Conservation (phyloP, 2,797 vertebrate species). For the Tragopan temminckii region DNA sequence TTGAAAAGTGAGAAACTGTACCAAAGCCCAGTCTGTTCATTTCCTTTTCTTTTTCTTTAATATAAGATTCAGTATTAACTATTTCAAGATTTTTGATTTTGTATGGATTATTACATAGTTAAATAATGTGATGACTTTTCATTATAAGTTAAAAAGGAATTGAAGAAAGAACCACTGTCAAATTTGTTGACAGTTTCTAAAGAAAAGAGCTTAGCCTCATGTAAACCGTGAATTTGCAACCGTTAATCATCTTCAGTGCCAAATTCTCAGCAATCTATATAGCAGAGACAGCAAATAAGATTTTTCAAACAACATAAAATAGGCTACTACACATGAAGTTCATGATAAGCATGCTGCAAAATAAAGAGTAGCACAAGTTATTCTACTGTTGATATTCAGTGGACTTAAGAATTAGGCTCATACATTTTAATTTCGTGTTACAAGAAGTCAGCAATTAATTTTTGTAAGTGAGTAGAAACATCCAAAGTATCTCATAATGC, state of each 20-base stretch:
- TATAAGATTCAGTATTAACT: not conserved
- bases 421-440: slow-evolving; percentile 71
- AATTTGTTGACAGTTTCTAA: slow-evolving; percentile 4
- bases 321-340: slow-evolving; percentile 27
- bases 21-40: not conserved
- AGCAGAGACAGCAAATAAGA: slow-evolving; percentile 42
- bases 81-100: not conserved
- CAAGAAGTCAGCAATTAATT: slow-evolving; percentile 74
- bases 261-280: slow-evolving; percentile 29
- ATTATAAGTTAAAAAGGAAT: not conserved
- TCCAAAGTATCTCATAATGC: slow-evolving; percentile 60
- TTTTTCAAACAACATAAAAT: slow-evolving; percentile 32
- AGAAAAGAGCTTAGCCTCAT: slow-evolving; percentile 1
- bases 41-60: not conserved
- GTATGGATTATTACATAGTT: not conserved
- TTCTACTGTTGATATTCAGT: slow-evolving; percentile 48
- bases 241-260: not conserved
- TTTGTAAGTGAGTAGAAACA: slow-evolving; percentile 67
- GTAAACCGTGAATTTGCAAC: not conserved
- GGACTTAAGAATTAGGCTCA: slow-evolving; percentile 59
- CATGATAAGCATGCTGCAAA: slow-evolving; percentile 54
- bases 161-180: slow-evolving; percentile 1
- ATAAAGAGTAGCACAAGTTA: slow-evolving; percentile 59
- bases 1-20: not conserved
- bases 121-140: not conserved